Percentiles rank a stretch among this genome's conserved stretches.
Evolutionary conservation across 2,888 invertebrate species (phyloP).

Genomic region (Macrophya alboannulata): DNA sequence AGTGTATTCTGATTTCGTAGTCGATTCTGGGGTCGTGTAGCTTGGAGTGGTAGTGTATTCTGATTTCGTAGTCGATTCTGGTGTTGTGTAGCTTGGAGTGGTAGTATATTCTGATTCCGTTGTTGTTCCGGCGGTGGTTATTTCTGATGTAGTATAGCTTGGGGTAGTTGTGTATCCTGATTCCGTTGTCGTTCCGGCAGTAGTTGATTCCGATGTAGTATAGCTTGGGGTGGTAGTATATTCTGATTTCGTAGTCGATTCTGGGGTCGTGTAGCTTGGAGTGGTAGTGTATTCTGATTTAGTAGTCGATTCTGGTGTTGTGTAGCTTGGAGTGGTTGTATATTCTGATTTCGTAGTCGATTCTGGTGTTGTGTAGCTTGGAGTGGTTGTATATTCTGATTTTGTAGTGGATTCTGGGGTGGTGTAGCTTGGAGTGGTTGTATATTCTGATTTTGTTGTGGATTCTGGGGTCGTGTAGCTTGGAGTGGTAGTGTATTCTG

Average conservation of each 20-base stretch:
- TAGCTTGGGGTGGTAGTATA: neutral
- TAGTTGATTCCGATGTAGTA: neutral
- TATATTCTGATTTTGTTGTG: neutral
- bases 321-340: neutral
- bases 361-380: neutral
- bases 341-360: neutral
- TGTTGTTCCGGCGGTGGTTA: neutral
- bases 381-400: neutral
- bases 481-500: neutral
- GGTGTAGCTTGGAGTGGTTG: neutral
- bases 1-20: neutral
- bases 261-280: neutral
- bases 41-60: no score
- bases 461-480: neutral
- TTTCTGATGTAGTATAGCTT: neutral
- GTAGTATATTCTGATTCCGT: neutral
- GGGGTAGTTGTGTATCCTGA: neutral
- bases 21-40: neutral
- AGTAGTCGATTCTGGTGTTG: neutral
- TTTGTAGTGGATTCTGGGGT: neutral
- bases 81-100: neutral
- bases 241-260: neutral
- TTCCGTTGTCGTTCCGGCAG: no score
- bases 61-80: neutral
- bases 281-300: neutral